Evolutionary conservation across 2,113 vertebrate species (phyloP).

Genomic region (Cynocephalus volans): DNA sequence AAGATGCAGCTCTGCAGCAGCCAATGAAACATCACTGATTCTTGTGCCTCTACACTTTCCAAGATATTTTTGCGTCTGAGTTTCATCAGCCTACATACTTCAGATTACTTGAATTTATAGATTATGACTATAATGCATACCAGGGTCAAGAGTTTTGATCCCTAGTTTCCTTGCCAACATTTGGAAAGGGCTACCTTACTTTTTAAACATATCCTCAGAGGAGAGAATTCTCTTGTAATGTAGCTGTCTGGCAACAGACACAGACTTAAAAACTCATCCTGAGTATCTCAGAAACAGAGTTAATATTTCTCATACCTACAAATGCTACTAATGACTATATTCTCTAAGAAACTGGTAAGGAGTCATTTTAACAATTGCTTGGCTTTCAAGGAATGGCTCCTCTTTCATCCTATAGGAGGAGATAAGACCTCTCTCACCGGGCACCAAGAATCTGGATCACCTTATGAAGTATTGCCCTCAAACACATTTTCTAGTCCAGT

Average conservation of each 20-base stretch:
- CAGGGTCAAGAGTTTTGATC: not conserved
- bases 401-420: not conserved
- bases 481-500: not conserved
- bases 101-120: slow-evolving; percentile 66
- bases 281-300: not conserved
- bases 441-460: not conserved
- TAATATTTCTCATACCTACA: not conserved
- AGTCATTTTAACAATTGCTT: not conserved
- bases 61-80: slow-evolving; percentile 58
- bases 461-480: not conserved
- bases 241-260: not conserved
- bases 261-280: not conserved
- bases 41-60: not conserved
- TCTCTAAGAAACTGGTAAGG: slow-evolving; percentile 29
- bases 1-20: slow-evolving; percentile 12
- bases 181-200: not conserved
- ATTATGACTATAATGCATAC: slow-evolving; percentile 36
- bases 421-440: not conserved
- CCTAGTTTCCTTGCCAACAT: slow-evolving; percentile 4
- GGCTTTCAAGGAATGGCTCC: not conserved
- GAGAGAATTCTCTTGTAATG: not conserved
- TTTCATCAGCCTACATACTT: slow-evolving; percentile 54
- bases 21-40: not conserved
- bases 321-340: not conserved
- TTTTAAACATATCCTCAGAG: slow-evolving; percentile 31